Conservation (phyloP, 2,113 vertebrate species). For the Pseudolaguvia tuberculata region DNA sequence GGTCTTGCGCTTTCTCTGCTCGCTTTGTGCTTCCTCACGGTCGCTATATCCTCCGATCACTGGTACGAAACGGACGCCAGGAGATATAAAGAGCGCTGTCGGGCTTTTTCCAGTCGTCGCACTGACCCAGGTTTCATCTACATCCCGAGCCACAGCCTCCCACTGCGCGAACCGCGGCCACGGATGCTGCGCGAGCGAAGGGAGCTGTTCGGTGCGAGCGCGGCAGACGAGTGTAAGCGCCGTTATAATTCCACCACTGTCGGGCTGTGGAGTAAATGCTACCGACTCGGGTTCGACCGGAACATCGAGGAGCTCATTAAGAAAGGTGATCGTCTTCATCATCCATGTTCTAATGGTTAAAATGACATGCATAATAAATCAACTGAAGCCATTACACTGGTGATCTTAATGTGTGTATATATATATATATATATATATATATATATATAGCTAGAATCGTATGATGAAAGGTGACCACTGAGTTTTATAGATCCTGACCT, state of each 20-base stretch:
- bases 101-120: conserved; percentile 77
- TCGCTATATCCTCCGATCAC: conserved; percentile 85
- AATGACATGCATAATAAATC: neutral
- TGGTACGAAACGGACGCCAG: conserved; percentile 87
- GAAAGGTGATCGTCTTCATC: conserved; percentile 69
- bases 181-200: conserved; percentile 72
- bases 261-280: conserved; percentile 85
- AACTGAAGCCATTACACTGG: neutral
- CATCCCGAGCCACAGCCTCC: conserved; percentile 85
- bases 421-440: neutral
- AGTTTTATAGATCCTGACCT: neutral
- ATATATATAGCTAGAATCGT: neutral
- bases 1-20: conserved; percentile 82
- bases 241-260: conserved; percentile 85
- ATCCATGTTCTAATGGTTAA: neutral
- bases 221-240: conserved; percentile 78
- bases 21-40: conserved; percentile 83
- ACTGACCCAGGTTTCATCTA: conserved; percentile 86
- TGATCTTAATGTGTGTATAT: neutral
- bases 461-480: conserved; percentile 2
- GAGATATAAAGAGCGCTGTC: conserved; percentile 82
- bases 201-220: conserved; percentile 81
- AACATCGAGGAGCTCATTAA: conserved; percentile 78
- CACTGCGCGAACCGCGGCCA: conserved; percentile 73
- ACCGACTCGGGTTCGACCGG: conserved; percentile 77